phyloP scores from a whole-genome alignment of 2,888 invertebrate species.

The Seira musarum region DNA sequence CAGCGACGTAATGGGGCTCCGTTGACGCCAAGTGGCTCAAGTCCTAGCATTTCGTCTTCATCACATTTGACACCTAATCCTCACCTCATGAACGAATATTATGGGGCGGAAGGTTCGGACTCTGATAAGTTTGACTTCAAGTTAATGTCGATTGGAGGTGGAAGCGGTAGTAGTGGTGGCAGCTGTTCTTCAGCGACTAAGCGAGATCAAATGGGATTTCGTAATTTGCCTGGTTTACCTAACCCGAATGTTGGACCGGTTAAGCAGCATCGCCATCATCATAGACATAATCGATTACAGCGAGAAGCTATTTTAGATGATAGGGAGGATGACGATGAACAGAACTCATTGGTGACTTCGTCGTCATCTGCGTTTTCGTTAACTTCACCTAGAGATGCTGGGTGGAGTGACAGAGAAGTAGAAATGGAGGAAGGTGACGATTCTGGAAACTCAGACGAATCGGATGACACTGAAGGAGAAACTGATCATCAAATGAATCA shows the following conservation, averaged over 20 bases:
- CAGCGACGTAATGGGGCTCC: conserved; percentile 47
- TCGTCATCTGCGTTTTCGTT: conserved; percentile 54
- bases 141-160: conserved; percentile 26
- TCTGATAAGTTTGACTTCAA: conserved; percentile 26
- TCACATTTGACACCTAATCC: conserved; percentile 44
- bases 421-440: conserved; percentile 63
- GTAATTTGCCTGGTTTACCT: conserved; percentile 58
- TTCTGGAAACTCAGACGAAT: conserved; percentile 52
- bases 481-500: conserved; percentile 58
- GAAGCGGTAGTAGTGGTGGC: conserved; percentile 36
- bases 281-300: conserved; percentile 43
- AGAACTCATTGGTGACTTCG: conserved; percentile 57
- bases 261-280: conserved; percentile 51
- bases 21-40: conserved; percentile 50
- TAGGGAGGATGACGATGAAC: conserved; percentile 55
- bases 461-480: conserved; percentile 56
- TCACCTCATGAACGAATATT: conserved; percentile 41
- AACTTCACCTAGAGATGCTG: conserved; percentile 45
- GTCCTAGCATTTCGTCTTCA: conserved; percentile 51
- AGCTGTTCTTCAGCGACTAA: conserved; percentile 45
- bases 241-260: conserved; percentile 50
- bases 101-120: conserved; percentile 22
- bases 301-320: conserved; percentile 45
- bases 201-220: conserved; percentile 58
- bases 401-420: conserved; percentile 53